These are phyloP conservation scores for Picathartes gymnocephalus DNA, from an alignment of 2,113 vertebrate species.

Conservation along the genomic window DNA sequence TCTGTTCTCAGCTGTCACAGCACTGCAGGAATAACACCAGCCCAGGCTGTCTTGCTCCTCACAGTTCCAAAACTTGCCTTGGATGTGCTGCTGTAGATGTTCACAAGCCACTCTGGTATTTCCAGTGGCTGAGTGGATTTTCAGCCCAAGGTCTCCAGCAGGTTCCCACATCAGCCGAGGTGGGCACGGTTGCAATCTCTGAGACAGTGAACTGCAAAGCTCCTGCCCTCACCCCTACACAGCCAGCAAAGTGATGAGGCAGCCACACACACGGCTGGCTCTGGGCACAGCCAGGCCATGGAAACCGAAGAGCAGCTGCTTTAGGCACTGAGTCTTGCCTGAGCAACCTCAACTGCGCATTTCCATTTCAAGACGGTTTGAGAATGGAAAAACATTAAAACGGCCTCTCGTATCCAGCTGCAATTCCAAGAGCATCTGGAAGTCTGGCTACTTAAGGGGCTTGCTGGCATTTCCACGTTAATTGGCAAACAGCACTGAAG, in stretches of 20 bases:
- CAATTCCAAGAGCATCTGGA: not conserved
- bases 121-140: not conserved
- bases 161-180: not conserved
- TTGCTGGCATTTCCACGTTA: fast-evolving
- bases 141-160: not conserved
- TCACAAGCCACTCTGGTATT: fast-evolving
- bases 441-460: not conserved
- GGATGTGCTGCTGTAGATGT: not conserved
- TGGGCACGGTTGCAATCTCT: fast-evolving
- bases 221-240: fast-evolving
- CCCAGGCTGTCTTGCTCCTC: not conserved
- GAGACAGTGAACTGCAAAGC: fast-evolving
- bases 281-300: fast-evolving
- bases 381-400: not conserved
- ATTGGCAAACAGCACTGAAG: fast-evolving
- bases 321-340: not conserved
- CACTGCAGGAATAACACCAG: not conserved
- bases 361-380: not conserved
- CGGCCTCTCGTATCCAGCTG: fast-evolving
- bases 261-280: fast-evolving
- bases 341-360: fast-evolving
- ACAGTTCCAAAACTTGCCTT: not conserved
- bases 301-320: fast-evolving
- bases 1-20: not conserved
- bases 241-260: not conserved